Base-by-base conservation (phyloP, 30 jellyfish, hydroid and myxozoan genomes). In the Turritopsis rubra region DNA sequence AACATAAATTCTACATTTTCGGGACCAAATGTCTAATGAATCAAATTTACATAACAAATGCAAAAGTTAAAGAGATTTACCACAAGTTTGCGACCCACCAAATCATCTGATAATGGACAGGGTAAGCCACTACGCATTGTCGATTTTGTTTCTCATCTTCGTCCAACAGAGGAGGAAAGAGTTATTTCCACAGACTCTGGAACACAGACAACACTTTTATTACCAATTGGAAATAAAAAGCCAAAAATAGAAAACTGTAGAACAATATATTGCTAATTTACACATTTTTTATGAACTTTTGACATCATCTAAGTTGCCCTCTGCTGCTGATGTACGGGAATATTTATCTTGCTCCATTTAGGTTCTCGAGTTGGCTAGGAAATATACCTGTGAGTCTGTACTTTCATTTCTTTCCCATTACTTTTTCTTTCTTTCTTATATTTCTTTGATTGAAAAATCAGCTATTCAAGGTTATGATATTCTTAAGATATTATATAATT, bases 301-400 rank as follows among this genome's bases (percentile, higher is more conserved):
- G 21, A 60, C 0, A 23, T 18, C 73, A 23, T 18, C 19, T 23
- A 60, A 23, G 73, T 23, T 60, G 22, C 73, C 73, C 73, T 18
- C 73, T 23, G 19, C 73, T 18, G 19, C 73, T 23, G 73, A 60
- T 23, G 22, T 60, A 21, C 73, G 73, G 19, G 73, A 60, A 21
- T 60, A 18, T 23, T 23, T 60, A 18, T 60, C 73, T 18, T 23
- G 21, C 73, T 60, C 73, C 73, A 60, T 60, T 60, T 18, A 60
- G 73, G 73, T 60, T 60, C 19, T 60, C 0, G 73, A 60, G 21
- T 60, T 60, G 73, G 73, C 73, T 60, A 60, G 73, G 73, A 60
- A 60, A 60, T 60, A 60, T 60, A 60, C 73, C 73, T 60, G 73
- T 21, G 73, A 60, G 73, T 60, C 73, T 60, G 73, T 60, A 23